phyloP scores from a whole-genome alignment of 2,888 invertebrate species.

The Lochmaea crataegi region DNA sequence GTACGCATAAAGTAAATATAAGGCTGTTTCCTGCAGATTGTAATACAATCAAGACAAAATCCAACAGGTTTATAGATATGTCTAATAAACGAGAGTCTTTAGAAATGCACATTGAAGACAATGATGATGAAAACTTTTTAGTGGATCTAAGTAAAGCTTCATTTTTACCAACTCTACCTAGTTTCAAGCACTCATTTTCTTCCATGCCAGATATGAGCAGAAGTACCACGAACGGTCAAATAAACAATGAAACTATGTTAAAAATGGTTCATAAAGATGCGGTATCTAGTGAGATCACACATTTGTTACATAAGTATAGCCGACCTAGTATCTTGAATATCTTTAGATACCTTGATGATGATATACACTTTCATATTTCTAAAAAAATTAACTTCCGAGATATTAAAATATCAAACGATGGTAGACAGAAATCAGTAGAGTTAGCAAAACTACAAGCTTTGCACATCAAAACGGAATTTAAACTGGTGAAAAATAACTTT shows the following conservation, averaged over 20 bases:
- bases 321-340: constrained; percentile 45
- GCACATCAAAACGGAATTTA: constrained; percentile 48
- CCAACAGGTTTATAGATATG: constrained; percentile 25
- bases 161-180: neutral
- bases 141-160: neutral
- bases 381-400: constrained; percentile 29
- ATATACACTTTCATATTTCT: constrained; percentile 39
- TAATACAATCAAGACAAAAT: constrained; percentile 6
- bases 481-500: constrained; percentile 43
- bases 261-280: constrained; percentile 8
- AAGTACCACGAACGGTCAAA: neutral
- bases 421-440: constrained; percentile 37
- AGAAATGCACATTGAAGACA: constrained; percentile 13
- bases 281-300: constrained; percentile 3
- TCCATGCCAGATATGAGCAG: neutral
- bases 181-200: neutral
- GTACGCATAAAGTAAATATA: constrained; percentile 24
- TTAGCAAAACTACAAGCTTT: constrained; percentile 44
- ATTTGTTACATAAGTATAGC: constrained; percentile 44
- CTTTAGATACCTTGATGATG: constrained; percentile 41
- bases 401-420: constrained; percentile 9
- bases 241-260: constrained; percentile 1
- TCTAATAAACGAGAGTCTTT: constrained; percentile 27
- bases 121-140: constrained; percentile 12
- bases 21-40: constrained; percentile 6